Evolutionary conservation across 2,888 invertebrate species (phyloP).

Genomic region (Leucozona laternaria): DNA sequence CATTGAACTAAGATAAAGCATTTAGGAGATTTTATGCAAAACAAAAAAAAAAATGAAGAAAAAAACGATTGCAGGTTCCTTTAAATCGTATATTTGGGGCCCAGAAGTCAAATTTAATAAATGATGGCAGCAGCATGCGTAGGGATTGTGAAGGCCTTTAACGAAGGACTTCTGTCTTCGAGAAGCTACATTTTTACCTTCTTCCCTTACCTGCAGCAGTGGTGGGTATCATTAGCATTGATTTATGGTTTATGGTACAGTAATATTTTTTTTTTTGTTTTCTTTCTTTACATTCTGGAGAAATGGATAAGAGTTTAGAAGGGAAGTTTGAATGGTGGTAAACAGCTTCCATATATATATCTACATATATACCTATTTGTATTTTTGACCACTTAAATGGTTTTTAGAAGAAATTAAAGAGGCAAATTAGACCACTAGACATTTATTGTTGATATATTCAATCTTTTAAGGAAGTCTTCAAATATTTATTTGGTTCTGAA

Average conservation of each 20-base stretch:
- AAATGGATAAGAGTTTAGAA: background rate
- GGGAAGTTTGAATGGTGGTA: background rate
- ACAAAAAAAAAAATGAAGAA: background rate
- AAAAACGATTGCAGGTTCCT: background rate
- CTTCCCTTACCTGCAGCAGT: constrained; percentile 6
- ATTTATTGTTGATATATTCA: no score
- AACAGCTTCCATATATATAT: background rate
- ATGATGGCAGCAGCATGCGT: constrained; percentile 79
- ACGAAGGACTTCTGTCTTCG: constrained; percentile 43
- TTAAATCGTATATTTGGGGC: background rate
- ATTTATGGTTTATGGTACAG: constrained; percentile 80
- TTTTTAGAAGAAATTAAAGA: background rate
- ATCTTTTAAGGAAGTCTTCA: no score
- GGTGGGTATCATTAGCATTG: constrained; percentile 82
- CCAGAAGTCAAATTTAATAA: constrained; percentile 83
- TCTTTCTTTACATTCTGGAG: background rate
- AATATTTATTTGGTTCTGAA: no score
- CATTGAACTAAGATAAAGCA: constrained; percentile 30
- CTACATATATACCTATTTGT: background rate
- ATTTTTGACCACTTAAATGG: background rate
- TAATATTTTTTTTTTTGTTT: constrained; percentile 57
- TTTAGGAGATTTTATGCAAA: constrained; percentile 8
- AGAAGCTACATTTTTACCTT: constrained; percentile 18
- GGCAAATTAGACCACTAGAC: no score
- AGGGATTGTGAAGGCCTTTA: constrained; percentile 55